Evolutionary conservation across 2,113 vertebrate species (phyloP), one percentile per base, ranked within the genome.

Genomic region (Myiopsitta monachus): DNA sequence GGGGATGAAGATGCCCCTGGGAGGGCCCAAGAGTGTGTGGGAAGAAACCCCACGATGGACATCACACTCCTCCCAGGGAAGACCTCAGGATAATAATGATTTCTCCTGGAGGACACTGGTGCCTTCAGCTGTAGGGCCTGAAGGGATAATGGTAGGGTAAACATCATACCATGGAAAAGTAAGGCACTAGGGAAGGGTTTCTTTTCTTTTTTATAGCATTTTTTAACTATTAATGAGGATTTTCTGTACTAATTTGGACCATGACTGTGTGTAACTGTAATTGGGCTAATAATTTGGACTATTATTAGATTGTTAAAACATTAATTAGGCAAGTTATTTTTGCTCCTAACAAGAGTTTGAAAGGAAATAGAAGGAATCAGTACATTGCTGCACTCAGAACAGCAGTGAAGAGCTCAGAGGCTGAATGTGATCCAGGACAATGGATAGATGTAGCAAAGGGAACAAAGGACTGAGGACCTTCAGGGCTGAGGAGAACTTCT

Each of bases 281-380:
- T 57, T 55, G 74, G 81, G 64, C 83, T 96, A 96, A 95, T 95
- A 87, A 94, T 73, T 14, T 76, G 57, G 74, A 44, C 87, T 96
- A 97, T 95, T 95, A 96, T 89, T 95, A 95, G 93, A 61, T 7
- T 84, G 83, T 87, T 97, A 92, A 96, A 97, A 96, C 47, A 95
- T 97, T 95, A 95, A 97, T 97, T 91, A 94, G 89, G 44, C 19
- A 2, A 6, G 77, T 31, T 96, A 96, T 95, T 96, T 96, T 91
- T 94, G 87, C 74, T 95, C 14, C 3, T 91, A 68, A 76, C 44
- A 69, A 89, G 92, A 77, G 36, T 82, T 77, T 49, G 27, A 82
- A 84, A 82, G 74, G 74, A 91, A 92, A 76, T n/a, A 36, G 66
- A 87, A 84, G 43, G 76, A 91, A 69, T 36, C 38, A 81, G 18